Percentiles rank a stretch among this genome's conserved stretches.
Conservation (phyloP, 1,140 invertebrate genomes). For the Orchestia grillus region DNA sequence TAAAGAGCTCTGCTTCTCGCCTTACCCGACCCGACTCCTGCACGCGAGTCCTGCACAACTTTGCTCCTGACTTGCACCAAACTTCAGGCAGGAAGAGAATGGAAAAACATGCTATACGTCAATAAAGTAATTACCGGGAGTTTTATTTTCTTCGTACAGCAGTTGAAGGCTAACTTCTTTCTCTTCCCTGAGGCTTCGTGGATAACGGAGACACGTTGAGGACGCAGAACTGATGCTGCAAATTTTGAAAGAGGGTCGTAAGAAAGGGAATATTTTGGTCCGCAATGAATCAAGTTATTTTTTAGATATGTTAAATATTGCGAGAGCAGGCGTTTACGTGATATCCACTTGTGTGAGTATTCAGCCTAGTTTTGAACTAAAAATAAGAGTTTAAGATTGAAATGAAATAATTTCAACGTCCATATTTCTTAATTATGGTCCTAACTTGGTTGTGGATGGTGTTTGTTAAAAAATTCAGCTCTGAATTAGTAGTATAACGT, state of each 20-base stretch:
- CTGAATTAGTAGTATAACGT: too few species aligned
- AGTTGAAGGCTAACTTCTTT: neutral
- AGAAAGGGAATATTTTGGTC: neutral
- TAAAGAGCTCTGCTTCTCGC: constrained; percentile 30
- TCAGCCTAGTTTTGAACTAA: too few species aligned
- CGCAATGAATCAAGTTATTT: too few species aligned
- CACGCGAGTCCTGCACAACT: neutral
- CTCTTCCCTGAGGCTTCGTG: neutral
- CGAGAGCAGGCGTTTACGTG: too few species aligned
- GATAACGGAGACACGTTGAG: neutral
- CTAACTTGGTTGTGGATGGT: too few species aligned
- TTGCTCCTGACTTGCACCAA: neutral
- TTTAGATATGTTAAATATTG: too few species aligned
- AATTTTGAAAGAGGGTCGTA: neutral
- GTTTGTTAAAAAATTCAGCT: too few species aligned
- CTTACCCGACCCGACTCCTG: neutral
- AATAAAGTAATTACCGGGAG: constrained; percentile 1
- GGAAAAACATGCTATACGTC: neutral
- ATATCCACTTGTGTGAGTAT: too few species aligned
- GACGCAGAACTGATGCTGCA: neutral
- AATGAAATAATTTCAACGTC: too few species aligned
- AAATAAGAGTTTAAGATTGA: too few species aligned
- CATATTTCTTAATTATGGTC: too few species aligned
- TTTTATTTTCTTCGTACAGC: neutral
- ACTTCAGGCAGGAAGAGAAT: constrained; percentile 4